Evolutionary conservation across 37 sponge, comb jelly and placozoan species (phyloP).

Genomic region (Crambe crambe): DNA sequence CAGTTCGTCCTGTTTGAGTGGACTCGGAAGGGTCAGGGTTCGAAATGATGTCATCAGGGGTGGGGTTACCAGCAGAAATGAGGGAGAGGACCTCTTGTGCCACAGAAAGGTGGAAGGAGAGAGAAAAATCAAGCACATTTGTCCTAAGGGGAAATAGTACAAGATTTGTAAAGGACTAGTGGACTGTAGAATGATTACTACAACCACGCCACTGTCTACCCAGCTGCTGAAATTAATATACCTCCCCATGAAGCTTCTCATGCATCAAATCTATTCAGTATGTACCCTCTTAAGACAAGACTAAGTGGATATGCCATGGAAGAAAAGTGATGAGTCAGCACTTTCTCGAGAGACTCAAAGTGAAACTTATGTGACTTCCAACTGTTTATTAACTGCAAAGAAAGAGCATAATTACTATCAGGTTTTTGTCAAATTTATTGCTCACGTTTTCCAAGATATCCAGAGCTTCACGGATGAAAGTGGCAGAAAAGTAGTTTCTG

Average conservation of each 20-base stretch:
- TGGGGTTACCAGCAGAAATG: constrained; percentile 12
- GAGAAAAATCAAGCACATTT: neutral
- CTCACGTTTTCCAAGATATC: constrained; percentile 20
- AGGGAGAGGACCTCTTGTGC: constrained; percentile 17
- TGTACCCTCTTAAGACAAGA: constrained; percentile 35
- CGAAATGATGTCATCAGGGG: constrained; percentile 23
- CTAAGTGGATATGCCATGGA: constrained; percentile 39
- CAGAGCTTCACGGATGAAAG: constrained; percentile 12
- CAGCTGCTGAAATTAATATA: too few species aligned
- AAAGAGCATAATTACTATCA: too few species aligned
- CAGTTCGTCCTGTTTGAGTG: neutral
- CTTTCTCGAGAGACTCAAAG: constrained; percentile 20
- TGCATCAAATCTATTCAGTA: too few species aligned
- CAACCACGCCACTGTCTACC: too few species aligned
- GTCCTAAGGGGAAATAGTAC: neutral
- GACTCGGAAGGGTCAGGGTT: neutral
- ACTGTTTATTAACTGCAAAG: constrained; percentile 19
- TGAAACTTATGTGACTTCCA: constrained; percentile 26
- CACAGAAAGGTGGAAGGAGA: constrained; percentile 41
- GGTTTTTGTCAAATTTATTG: too few species aligned
- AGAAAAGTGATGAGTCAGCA: constrained; percentile 13
- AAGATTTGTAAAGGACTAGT: neutral
- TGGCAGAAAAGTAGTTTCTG: neutral
- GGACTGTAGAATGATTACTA: too few species aligned
- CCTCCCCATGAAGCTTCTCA: too few species aligned